phyloP scores from a whole-genome alignment of 2,797 vertebrate genomes.

The Psittacula derbiana region DNA sequence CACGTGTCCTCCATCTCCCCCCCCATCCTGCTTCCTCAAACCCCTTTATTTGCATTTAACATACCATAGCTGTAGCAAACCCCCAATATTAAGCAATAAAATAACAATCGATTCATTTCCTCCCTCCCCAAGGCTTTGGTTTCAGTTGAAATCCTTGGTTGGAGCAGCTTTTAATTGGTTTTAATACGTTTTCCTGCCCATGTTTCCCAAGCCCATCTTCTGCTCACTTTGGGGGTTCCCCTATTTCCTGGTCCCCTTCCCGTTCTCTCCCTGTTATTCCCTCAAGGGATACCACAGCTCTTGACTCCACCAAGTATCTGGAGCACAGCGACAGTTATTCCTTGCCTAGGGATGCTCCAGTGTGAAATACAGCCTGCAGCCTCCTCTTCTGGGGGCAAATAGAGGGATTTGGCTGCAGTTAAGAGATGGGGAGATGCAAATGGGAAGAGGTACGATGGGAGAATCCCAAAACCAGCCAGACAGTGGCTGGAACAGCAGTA shows the following conservation, averaged over 20 bases:
- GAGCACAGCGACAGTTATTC: rapidly evolving
- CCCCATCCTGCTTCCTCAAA: neutral
- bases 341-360: neutral
- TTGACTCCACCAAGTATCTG: neutral
- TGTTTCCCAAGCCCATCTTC: neutral
- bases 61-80: neutral
- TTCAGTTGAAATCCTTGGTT: slow-evolving; percentile 20
- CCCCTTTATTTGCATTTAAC: slow-evolving; percentile 43
- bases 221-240: neutral
- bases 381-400: neutral
- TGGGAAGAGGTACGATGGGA: rapidly evolving
- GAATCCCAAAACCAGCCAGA: neutral
- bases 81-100: slow-evolving; percentile 29
- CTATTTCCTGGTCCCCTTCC: neutral
- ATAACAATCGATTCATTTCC: slow-evolving; percentile 39
- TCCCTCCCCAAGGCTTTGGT: slow-evolving; percentile 22
- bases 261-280: neutral
- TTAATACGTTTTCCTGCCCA: neutral
- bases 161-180: slow-evolving; percentile 21
- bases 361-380: neutral
- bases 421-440: neutral
- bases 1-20: slow-evolving; percentile 28
- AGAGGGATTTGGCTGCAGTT: neutral
- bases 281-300: neutral
- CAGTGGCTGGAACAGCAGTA: neutral